A percentile compares a stretch with the other conserved stretches of the same genome.
Conservation (phyloP, 1,140 invertebrate genomes). For the Atopsyche davidsoni region DNA sequence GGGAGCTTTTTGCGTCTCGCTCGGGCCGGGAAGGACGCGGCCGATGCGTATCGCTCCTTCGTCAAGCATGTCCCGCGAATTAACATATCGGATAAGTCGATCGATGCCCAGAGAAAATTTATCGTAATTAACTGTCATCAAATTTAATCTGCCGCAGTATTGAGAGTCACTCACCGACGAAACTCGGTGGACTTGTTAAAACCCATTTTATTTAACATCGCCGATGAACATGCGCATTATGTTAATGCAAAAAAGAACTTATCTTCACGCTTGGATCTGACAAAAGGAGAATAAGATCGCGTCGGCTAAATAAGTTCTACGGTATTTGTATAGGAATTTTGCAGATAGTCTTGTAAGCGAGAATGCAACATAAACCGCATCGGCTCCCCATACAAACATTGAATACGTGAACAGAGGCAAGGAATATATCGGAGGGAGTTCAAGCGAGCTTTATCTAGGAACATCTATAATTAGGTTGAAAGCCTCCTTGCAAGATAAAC, state of each 20-base stretch:
- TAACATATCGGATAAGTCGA: neutral
- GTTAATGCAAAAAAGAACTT: too few species aligned
- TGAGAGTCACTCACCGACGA: neutral
- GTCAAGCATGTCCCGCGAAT: neutral
- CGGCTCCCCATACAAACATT: constrained; percentile 11
- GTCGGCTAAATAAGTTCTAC: too few species aligned
- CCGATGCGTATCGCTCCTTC: constrained; percentile 2
- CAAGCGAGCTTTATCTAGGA: too few species aligned
- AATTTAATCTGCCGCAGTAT: too few species aligned
- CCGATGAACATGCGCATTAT: constrained; percentile 1
- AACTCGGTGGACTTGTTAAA: neutral
- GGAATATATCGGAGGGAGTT: constrained; percentile 7
- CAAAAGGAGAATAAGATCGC: too few species aligned
- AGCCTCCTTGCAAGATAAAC: too few species aligned
- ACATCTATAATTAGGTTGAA: too few species aligned
- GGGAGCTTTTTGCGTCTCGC: constrained; percentile 5
- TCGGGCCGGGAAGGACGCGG: constrained; percentile 10
- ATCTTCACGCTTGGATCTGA: too few species aligned
- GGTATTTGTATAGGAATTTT: neutral
- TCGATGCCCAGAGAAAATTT: constrained; percentile 5
- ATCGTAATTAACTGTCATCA: neutral
- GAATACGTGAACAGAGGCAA: constrained; percentile 17
- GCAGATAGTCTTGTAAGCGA: neutral
- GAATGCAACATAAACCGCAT: neutral
- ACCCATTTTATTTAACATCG: neutral